A percentile compares a stretch with the other conserved stretches of the same genome.
Conservation (phyloP, 2,888 invertebrate genomes). For the Hybos culiciformis region DNA sequence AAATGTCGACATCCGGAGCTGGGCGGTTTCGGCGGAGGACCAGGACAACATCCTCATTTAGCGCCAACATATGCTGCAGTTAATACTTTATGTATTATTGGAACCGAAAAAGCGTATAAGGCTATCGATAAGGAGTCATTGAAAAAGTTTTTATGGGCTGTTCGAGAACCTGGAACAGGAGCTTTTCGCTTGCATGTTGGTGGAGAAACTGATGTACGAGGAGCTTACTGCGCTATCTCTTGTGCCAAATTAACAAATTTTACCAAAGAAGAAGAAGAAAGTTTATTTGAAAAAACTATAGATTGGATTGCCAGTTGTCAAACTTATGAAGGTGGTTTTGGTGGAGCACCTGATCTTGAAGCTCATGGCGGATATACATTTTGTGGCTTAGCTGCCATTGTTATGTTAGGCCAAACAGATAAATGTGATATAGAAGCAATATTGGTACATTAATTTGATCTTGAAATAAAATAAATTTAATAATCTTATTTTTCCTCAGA, state of each 20-base stretch:
- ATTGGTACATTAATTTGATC: slow-evolving; percentile 36
- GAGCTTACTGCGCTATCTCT: slow-evolving; percentile 91
- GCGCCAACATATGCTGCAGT: slow-evolving; percentile 97
- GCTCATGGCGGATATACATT: slow-evolving; percentile 99
- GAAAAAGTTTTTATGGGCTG: slow-evolving; percentile 60
- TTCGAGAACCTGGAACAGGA: slow-evolving; percentile 74
- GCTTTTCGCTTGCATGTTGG: slow-evolving; percentile 81
- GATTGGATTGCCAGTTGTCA: slow-evolving; percentile 94
- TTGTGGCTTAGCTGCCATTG: slow-evolving; percentile 85
- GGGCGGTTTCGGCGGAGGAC: slow-evolving; percentile 92
- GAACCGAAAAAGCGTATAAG: slow-evolving; percentile 70
- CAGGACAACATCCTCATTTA: slow-evolving; percentile 81
- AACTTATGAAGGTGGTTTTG: slow-evolving; percentile 98
- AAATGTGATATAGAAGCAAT: slow-evolving; percentile 63
- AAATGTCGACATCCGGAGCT: slow-evolving; percentile 36
- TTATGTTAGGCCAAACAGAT: slow-evolving; percentile 61
- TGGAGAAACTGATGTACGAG: slow-evolving; percentile 89
- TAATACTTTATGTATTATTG: slow-evolving; percentile 80
- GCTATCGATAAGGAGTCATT: slow-evolving; percentile 65
- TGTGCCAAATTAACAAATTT: slow-evolving; percentile 58
- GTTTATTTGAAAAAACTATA: slow-evolving; percentile 71
- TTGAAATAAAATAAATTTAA: slow-evolving; percentile 4
- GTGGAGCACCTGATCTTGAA: slow-evolving; percentile 85
- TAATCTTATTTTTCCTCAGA: slow-evolving; percentile 38
- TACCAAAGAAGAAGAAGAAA: slow-evolving; percentile 60